Conservation (phyloP, 2,888 invertebrate genomes). For the Brachypterus glaber region DNA sequence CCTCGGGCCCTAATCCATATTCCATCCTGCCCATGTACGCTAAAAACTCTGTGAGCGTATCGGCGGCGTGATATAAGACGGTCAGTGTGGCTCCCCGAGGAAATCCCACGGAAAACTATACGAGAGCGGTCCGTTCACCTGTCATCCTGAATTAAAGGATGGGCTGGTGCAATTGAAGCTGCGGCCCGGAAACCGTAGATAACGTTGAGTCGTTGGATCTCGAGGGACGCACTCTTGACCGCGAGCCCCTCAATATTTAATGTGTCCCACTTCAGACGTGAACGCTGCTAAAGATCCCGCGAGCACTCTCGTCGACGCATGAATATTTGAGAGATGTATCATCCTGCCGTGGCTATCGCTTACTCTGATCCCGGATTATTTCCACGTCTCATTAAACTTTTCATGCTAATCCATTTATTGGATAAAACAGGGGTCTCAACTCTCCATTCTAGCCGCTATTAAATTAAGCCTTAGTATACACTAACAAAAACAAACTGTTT, state of each 20-base stretch:
- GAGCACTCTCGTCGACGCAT: constrained; percentile 29
- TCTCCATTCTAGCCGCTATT: no score
- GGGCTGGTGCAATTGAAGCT: constrained; percentile 37
- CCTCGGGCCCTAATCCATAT: no score
- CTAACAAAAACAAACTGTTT: no score
- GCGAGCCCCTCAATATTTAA: constrained; percentile 37
- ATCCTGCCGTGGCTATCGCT: constrained; percentile 26
- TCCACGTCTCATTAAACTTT: constrained; percentile 45
- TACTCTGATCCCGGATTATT: constrained; percentile 43
- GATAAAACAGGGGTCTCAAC: constrained; percentile 40
- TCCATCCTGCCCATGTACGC: no score
- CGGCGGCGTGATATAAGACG: constrained; percentile 35
- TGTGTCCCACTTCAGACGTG: constrained; percentile 29
- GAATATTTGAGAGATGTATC: constrained; percentile 40
- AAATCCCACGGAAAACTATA: constrained; percentile 31
- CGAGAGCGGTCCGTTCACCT: constrained; percentile 41
- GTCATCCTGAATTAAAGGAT: constrained; percentile 51
- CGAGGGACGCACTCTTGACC: constrained; percentile 34
- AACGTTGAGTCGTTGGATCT: constrained; percentile 32
- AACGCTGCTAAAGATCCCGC: constrained; percentile 30
- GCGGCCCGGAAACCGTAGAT: constrained; percentile 37
- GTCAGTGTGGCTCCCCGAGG: constrained; percentile 36
- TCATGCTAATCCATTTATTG: constrained; percentile 42
- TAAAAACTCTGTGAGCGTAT: constrained; percentile 37
- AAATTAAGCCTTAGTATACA: no score